Evolutionary conservation across 2,113 vertebrate genomes (phyloP).

Genomic region (Syngnathoides biaculeatus): DNA sequence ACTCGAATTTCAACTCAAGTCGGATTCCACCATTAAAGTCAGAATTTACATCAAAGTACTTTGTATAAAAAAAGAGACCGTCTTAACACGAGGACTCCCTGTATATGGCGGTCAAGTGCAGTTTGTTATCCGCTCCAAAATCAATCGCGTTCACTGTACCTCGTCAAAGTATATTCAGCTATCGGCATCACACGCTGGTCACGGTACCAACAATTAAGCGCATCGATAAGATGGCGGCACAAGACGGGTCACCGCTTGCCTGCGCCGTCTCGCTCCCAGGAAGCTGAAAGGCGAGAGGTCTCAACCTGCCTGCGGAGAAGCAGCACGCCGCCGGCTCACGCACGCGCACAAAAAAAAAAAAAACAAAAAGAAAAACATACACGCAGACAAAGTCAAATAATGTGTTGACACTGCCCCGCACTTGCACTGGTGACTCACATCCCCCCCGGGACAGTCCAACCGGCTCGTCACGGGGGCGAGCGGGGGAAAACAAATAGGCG

Average conservation of each 20-base stretch:
- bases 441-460: slow-evolving; percentile 32
- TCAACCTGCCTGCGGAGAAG: slow-evolving; percentile 63
- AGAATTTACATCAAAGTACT: no score
- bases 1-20: no score
- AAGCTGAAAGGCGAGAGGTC: slow-evolving; percentile 53
- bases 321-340: slow-evolving; percentile 19
- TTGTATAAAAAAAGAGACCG: no score
- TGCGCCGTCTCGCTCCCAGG: slow-evolving; percentile 39
- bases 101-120: neutral
- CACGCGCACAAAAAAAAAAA: neutral
- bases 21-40: no score
- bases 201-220: neutral
- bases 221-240: neutral
- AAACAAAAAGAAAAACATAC: slow-evolving; percentile 10
- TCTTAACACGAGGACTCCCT: no score
- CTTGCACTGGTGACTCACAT: slow-evolving; percentile 47
- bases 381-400: slow-evolving; percentile 23
- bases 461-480: slow-evolving; percentile 33
- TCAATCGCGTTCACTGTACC: neutral
- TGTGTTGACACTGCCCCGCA: slow-evolving; percentile 52
- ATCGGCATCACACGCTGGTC: slow-evolving; percentile 7
- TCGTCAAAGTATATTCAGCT: neutral
- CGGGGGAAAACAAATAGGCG: slow-evolving; percentile 36
- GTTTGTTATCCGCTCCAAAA: slow-evolving; percentile 2
- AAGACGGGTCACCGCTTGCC: slow-evolving; percentile 71